Evolutionary conservation across 1,140 invertebrate genomes (phyloP), one percentile per base, ranked within the genome.

Genomic region (Nebria ingens): DNA sequence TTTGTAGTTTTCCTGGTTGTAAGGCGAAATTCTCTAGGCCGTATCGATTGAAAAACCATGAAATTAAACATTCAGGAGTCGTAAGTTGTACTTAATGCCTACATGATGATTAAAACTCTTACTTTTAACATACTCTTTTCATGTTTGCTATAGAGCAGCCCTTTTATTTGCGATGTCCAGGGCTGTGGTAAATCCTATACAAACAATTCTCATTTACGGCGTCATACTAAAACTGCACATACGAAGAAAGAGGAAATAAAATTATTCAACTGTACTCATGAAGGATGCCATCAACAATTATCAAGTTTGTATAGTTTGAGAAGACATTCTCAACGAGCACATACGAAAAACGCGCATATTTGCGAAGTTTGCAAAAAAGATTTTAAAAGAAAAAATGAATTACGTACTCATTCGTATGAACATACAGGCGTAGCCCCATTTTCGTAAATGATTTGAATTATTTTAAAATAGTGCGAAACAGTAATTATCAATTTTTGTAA

Each of bases 141-240:
- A n/a, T n/a, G n/a, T n/a, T n/a, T n/a, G 40, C 53, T 21, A 42
- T 69, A 71, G 57, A 61, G 76, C 73, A 72, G 68, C 62, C 68
- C 69, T 19, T 75, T 71, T 64, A 22, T 54, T 34, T 76, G 74
- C 59, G 55, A 64, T 54, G 64, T 65, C 58, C 56, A 57, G 52
- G 66, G 68, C 29, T 77, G 76, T 65, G 54, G 34, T n/a, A 76
- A 75, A 62, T 59, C 70, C 52, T 77, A 76, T 54, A 71, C 73
- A 21, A 74, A 66, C 57, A 72, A 70, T 56, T 73, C 70, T 57
- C 76, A 76, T 62, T 68, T 77, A 49, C 65, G 67, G 54, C 65
- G 76, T 11, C 76, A 77, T 56, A 66, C 72, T 56, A 69, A 67
- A 50, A 68, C 50, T 53, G 61, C 61, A 23, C 67, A 70, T 52